Base-by-base conservation (phyloP, 1,140 invertebrate species). In the Leptopilina boulardi region DNA sequence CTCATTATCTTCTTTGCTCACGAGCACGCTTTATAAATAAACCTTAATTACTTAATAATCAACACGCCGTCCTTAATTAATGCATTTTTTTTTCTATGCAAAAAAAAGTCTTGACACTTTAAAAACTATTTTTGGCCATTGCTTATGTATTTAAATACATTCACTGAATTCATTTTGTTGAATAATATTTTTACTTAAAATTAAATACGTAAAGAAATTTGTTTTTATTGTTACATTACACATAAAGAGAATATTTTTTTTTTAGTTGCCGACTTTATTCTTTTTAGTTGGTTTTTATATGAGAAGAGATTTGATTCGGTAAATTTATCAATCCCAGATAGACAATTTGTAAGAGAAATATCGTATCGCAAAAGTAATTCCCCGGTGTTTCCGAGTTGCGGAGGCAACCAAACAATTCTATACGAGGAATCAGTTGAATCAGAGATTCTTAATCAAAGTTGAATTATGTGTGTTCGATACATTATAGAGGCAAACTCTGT, bases 371-470 rank as follows among this genome's bases (percentile, higher is more conserved):
- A 38, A 38, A 38, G 34, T 38, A 38, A 38, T 38, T 38, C 34
- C 34, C 34, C 34, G 34, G 34, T 51, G 47, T 51, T 51, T 51
- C 47, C 47, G 47, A 51, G 47, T 51, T 51, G 47, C n/a, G n/a
- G n/a, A 51, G 47, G 47, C 47, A 51, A 51, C n/a, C 47, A n/a
- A n/a, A n/a, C 47, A 2, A 51, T 51, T 51, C n/a, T 51, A n/a
- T 51, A 51, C 47, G 47, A n/a, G 47, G 18, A 51, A 51, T 51
- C 47, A 51, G 47, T 51, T 51, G 47, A 51, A 51, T 51, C 47
- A 51, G 47, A 51, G 47, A 51, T 51, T 51, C 47, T 51, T 51
- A 51, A 51, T 51, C 47, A 51, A 51, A 51, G 15, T 51, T 51
- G 47, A 51, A 51, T 51, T 51, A 51, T 51, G 47, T 51, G 47